phyloP scores from a whole-genome alignment of 1,140 invertebrate genomes.

The Bursaphelenchus mucronatus region DNA sequence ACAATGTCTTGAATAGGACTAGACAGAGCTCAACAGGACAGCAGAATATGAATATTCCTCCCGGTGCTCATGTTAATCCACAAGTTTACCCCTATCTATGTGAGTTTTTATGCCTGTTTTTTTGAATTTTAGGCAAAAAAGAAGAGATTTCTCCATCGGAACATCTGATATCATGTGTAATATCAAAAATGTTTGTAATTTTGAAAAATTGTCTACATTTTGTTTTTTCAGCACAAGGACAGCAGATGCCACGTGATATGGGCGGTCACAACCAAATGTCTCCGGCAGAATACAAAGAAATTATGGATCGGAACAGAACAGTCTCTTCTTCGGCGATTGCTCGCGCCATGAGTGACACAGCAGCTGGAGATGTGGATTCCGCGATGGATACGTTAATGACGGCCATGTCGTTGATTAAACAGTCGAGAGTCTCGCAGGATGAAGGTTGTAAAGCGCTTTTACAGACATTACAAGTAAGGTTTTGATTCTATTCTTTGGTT shows the following conservation, averaged over 20 bases:
- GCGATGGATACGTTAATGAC: slow-evolving; percentile 97
- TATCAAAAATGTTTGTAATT: not conserved
- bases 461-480: slow-evolving; percentile 61
- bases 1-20: too few relatives aligned
- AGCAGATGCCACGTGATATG: slow-evolving; percentile 4
- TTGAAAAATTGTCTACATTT: not conserved
- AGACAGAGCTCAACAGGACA: not conserved
- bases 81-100: slow-evolving; percentile 46
- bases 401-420: slow-evolving; percentile 95
- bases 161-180: slow-evolving; percentile 2
- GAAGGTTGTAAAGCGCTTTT: slow-evolving; percentile 97
- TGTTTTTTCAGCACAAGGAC: slow-evolving; percentile 32
- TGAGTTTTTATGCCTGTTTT: slow-evolving; percentile 19
- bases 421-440: slow-evolving; percentile 93
- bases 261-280: slow-evolving; percentile 63
- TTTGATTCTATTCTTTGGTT: too few relatives aligned
- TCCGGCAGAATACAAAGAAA: slow-evolving; percentile 95
- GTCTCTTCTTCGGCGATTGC: slow-evolving; percentile 80
- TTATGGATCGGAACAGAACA: slow-evolving; percentile 91
- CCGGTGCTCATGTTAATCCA: slow-evolving; percentile 57
- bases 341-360: slow-evolving; percentile 90
- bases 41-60: slow-evolving; percentile 33
- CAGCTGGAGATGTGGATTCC: slow-evolving; percentile 85
- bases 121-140: slow-evolving; percentile 22
- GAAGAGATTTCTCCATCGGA: slow-evolving; percentile 7